Evolutionary conservation across 2,888 invertebrate species (phyloP).

Genomic region (Agrypnus murinus): DNA sequence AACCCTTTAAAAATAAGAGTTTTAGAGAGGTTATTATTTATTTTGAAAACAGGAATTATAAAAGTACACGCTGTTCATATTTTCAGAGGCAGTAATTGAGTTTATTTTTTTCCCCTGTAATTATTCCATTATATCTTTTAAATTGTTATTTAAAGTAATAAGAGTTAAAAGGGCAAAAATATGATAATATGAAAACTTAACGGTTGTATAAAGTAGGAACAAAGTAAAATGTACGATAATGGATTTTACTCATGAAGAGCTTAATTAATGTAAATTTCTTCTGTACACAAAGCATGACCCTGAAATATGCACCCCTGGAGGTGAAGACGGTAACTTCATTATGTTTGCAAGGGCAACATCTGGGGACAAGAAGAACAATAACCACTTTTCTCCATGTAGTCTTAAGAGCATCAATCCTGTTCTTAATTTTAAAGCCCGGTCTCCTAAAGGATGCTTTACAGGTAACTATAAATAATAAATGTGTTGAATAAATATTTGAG

Average conservation of each 20-base stretch:
- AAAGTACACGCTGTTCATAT: too few species aligned
- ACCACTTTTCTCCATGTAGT: conserved; percentile 97
- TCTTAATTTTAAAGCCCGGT: conserved; percentile 92
- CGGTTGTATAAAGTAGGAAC: conserved; percentile 23
- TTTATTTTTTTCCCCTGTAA: neutral
- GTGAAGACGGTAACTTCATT: conserved; percentile 98
- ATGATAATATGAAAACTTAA: conserved; percentile 25
- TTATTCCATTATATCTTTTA: conserved; percentile 3
- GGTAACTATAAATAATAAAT: conserved; percentile 72
- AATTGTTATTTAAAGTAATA: conserved; percentile 5
- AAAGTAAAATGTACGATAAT: conserved; percentile 39
- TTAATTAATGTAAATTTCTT: conserved; percentile 45
- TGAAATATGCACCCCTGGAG: conserved; percentile 94
- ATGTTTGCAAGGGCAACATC: conserved; percentile 99
- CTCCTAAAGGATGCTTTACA: conserved; percentile 93
- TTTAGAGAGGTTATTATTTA: too few species aligned
- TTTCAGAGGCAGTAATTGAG: too few species aligned
- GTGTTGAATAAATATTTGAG: neutral
- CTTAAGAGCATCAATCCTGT: conserved; percentile 94
- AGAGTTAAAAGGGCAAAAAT: conserved; percentile 16
- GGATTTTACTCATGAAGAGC: conserved; percentile 37
- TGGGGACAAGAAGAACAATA: conserved; percentile 98
- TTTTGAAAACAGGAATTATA: neutral
- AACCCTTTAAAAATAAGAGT: too few species aligned
- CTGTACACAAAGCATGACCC: conserved; percentile 87